Conservation (phyloP, 2,888 invertebrate genomes). For the Agrotis puta region DNA sequence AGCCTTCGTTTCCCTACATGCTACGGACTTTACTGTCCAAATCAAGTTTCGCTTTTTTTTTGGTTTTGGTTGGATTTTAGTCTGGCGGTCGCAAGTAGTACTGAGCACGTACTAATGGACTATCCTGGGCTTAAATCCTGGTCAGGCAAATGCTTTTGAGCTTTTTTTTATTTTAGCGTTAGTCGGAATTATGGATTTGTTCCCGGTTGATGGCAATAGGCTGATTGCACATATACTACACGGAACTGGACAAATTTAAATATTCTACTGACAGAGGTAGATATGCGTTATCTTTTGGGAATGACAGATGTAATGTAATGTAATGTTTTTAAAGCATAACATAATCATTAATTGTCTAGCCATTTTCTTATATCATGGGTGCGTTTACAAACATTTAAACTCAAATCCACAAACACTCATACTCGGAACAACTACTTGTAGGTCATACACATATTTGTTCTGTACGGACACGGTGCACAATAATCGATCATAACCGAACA, state of each 20-base stretch:
- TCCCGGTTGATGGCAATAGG: neutral
- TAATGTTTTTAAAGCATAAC: neutral
- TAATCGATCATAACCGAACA: no score
- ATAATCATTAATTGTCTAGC: neutral
- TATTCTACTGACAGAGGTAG: neutral
- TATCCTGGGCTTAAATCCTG: neutral
- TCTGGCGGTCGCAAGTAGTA: neutral
- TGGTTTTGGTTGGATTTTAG: neutral
- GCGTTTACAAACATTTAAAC: no score
- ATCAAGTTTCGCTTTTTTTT: slow-evolving; percentile 42
- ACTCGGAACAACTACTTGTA: no score
- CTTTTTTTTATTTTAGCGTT: neutral
- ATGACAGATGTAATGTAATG: neutral
- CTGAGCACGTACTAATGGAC: neutral
- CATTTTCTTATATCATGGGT: neutral
- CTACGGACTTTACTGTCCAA: slow-evolving; percentile 30
- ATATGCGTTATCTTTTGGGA: neutral
- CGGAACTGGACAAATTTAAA: neutral
- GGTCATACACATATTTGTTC: no score
- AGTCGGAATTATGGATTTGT: neutral
- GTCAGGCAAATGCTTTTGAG: neutral
- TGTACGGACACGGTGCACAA: no score
- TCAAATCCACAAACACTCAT: no score
- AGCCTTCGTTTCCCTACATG: slow-evolving; percentile 52
- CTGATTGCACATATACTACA: neutral